These are phyloP conservation scores for Ginglymostoma cirratum DNA, from an alignment of 2,113 vertebrate genomes.

Conservation along the genomic window DNA sequence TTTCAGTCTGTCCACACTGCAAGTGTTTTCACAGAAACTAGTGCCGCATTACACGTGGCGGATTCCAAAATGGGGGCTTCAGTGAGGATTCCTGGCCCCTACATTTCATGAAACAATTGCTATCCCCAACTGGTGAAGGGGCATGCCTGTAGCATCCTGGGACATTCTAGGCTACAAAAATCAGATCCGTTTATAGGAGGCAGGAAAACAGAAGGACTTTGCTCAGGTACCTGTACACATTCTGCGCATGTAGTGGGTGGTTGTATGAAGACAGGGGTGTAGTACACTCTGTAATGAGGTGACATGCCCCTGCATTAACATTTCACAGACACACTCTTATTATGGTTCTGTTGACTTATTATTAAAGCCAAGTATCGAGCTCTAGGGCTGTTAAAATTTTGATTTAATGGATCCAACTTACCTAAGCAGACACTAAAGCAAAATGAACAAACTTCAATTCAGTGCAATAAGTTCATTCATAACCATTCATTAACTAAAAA, in stretches of 20 bases:
- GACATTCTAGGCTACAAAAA: neutral
- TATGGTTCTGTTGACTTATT: neutral
- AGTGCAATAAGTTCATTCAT: constrained; percentile 15
- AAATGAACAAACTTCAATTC: constrained; percentile 19
- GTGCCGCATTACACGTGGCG: neutral
- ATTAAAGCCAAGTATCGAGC: neutral
- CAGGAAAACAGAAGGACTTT: neutral
- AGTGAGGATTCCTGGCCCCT: too few relatives aligned
- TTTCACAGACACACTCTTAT: neutral
- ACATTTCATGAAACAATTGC: neutral
- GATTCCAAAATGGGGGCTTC: neutral
- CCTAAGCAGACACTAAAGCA: neutral
- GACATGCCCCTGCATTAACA: neutral
- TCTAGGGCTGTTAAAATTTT: neutral
- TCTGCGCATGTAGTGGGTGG: neutral
- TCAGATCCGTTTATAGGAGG: neutral
- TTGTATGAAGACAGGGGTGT: neutral
- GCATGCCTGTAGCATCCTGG: neutral
- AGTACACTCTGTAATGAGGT: neutral
- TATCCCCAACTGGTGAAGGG: neutral
- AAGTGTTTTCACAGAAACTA: neutral
- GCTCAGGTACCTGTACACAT: neutral
- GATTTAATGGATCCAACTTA: neutral
- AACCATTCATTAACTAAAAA: neutral
- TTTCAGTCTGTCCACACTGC: neutral